Conservation (phyloP, 2,888 invertebrate species). For the Panopea generosa region DNA sequence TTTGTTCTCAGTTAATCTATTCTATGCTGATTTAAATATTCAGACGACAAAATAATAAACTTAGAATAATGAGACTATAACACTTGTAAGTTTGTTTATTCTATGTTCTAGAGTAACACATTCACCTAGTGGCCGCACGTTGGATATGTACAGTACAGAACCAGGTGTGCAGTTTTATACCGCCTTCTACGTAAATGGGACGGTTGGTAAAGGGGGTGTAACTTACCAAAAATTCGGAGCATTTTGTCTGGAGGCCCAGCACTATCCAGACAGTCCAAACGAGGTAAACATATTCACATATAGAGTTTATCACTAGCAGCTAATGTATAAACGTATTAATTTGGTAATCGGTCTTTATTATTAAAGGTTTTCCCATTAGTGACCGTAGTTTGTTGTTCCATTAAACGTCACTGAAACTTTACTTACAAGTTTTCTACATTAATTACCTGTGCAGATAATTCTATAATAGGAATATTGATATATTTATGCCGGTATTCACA, state of each 20-base stretch:
- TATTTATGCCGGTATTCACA: too few relatives aligned
- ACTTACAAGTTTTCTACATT: too few relatives aligned
- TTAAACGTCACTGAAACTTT: too few relatives aligned
- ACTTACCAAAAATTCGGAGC: constrained; percentile 91
- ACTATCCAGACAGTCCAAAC: constrained; percentile 96
- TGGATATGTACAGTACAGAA: constrained; percentile 94
- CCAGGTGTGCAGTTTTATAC: constrained; percentile 97
- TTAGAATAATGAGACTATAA: too few relatives aligned
- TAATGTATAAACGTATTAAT: not conserved
- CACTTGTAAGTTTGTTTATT: too few relatives aligned
- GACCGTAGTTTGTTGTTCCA: too few relatives aligned
- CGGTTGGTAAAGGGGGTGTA: constrained; percentile 90
- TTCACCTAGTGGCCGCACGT: constrained; percentile 88
- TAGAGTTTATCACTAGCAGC: not conserved
- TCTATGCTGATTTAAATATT: too few relatives aligned
- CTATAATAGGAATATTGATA: too few relatives aligned
- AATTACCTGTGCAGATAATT: too few relatives aligned
- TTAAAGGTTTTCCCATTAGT: not conserved
- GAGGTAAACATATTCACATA: constrained; percentile 62
- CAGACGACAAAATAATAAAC: too few relatives aligned
- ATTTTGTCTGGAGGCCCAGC: constrained; percentile 96
- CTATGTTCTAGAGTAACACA: constrained; percentile 81
- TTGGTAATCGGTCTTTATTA: not conserved
- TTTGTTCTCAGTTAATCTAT: too few relatives aligned
- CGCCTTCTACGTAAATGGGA: constrained; percentile 88